A percentile compares a stretch with the other conserved stretches of the same genome.
Evolutionary conservation across 1,140 invertebrate genomes (phyloP).

Genomic region (Protaetia brevitarsis): DNA sequence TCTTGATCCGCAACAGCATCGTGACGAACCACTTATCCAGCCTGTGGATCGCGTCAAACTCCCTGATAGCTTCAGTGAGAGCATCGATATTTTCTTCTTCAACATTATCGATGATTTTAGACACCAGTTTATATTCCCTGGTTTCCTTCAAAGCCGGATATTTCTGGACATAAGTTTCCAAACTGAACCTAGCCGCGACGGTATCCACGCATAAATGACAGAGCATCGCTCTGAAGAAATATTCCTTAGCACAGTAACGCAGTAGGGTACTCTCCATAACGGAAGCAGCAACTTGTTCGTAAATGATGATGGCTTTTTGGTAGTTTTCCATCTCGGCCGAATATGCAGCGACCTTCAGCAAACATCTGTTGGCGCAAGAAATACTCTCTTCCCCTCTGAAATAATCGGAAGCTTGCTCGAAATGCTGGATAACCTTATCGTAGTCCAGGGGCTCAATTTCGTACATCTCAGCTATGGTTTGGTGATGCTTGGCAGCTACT

Average conservation of each 20-base stretch:
- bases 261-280: slow-evolving; percentile 91
- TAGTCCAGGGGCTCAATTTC: slow-evolving; percentile 88
- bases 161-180: slow-evolving; percentile 87
- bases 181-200: slow-evolving; percentile 85
- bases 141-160: slow-evolving; percentile 94
- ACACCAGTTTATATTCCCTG: slow-evolving; percentile 89
- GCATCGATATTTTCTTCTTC: slow-evolving; percentile 93
- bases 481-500: slow-evolving; percentile 96
- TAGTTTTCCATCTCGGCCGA: slow-evolving; percentile 94
- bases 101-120: slow-evolving; percentile 82
- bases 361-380: slow-evolving; percentile 93
- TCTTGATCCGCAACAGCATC: slow-evolving; percentile 91
- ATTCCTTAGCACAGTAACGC: slow-evolving; percentile 97
- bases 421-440: slow-evolving; percentile 85
- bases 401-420: slow-evolving; percentile 95
- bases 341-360: slow-evolving; percentile 95
- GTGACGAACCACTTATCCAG: slow-evolving; percentile 98
- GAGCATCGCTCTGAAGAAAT: slow-evolving; percentile 92
- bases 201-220: slow-evolving; percentile 96
- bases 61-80: slow-evolving; percentile 90
- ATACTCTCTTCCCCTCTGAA: slow-evolving; percentile 85
- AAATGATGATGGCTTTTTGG: slow-evolving; percentile 93
- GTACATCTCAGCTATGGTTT: slow-evolving; percentile 95
- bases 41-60: slow-evolving; percentile 95
- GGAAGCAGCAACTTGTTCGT: slow-evolving; percentile 89